A percentile compares a stretch with the other conserved stretches of the same genome.
Evolutionary conservation across 2,113 vertebrate genomes (phyloP).

Genomic region (Panthera tigris): DNA sequence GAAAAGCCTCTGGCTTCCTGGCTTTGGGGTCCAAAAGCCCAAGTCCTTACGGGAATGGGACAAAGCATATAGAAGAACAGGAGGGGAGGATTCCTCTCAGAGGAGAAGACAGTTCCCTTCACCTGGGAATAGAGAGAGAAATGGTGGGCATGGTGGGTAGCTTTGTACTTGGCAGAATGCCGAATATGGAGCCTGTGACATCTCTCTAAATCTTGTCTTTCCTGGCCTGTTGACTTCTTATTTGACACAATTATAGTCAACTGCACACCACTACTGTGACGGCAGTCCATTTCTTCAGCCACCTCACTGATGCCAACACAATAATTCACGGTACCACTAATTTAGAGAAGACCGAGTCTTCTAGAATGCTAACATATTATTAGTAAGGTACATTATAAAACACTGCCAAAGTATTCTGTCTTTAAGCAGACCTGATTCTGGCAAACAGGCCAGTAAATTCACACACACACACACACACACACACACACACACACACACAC

Average conservation of each 20-base stretch:
- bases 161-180: not conserved
- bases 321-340: not conserved
- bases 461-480: not conserved
- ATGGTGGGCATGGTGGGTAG: not conserved
- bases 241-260: not conserved
- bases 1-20: not conserved
- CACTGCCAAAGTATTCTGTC: not conserved
- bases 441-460: not conserved
- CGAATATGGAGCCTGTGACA: rapidly evolving
- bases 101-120: not conserved
- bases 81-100: not conserved
- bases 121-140: no score
- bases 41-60: not conserved
- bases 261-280: rapidly evolving
- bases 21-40: not conserved
- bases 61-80: not conserved
- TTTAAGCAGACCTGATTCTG: not conserved
- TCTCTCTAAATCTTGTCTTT: not conserved
- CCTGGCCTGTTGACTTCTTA: not conserved
- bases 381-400: not conserved
- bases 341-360: not conserved
- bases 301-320: not conserved
- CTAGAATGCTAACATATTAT: not conserved
- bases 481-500: no score
- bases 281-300: not conserved